Percentiles rank a stretch among this genome's conserved stretches.
These are phyloP conservation scores for Nasonia oneida DNA, from an alignment of 2,888 invertebrate species.

Conservation along the genomic window DNA sequence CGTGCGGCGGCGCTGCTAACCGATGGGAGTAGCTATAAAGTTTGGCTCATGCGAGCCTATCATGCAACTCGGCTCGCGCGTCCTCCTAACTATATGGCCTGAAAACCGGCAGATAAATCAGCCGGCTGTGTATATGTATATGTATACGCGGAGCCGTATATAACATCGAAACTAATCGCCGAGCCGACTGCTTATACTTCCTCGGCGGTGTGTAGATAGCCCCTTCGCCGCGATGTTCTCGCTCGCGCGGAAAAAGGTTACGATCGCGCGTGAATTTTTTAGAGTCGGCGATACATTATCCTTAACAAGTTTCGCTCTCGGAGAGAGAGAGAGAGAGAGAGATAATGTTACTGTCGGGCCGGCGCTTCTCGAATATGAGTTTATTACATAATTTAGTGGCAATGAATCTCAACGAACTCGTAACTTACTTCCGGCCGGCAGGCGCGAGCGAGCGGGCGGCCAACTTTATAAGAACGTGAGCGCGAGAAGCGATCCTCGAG, in stretches of 20 bases:
- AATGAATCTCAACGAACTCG: constrained; percentile 60
- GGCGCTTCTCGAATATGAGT: constrained; percentile 46
- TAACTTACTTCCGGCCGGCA: constrained; percentile 24
- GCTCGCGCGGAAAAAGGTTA: constrained; percentile 20
- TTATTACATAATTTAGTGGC: constrained; percentile 61
- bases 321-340: neutral
- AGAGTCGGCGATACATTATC: constrained; percentile 54
- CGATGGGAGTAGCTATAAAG: neutral
- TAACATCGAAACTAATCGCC: neutral
- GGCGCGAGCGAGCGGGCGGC: neutral
- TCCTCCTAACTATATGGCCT: neutral
- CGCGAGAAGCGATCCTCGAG: constrained; percentile 20
- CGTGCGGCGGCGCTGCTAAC: neutral
- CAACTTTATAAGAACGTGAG: constrained; percentile 33
- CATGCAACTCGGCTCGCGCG: constrained; percentile 14
- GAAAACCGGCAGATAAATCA: neutral
- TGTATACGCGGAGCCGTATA: neutral
- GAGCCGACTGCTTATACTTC: constrained; percentile 16
- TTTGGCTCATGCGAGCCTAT: neutral
- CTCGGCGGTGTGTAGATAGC: neutral
- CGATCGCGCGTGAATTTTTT: constrained; percentile 53
- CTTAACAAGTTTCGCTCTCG: constrained; percentile 57
- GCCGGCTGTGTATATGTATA: neutral
- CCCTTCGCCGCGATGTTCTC: neutral
- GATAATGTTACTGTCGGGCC: constrained; percentile 51